phyloP scores from a whole-genome alignment of 2,888 invertebrate genomes.

The Eilema griseolum region DNA sequence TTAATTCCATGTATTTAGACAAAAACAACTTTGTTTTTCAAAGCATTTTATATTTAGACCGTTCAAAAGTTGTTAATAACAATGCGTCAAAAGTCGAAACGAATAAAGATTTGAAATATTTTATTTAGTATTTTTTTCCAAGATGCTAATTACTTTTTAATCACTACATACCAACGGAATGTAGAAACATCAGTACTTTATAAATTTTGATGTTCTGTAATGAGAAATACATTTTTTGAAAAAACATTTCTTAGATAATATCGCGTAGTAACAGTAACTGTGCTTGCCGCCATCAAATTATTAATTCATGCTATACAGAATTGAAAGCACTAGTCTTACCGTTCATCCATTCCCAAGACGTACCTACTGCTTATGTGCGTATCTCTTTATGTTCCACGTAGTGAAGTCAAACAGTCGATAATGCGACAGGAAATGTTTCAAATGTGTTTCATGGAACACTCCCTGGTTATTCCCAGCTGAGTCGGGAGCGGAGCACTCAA shows the following conservation, averaged over 20 bases:
- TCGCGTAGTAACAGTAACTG: slow-evolving; percentile 15
- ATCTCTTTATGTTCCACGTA: slow-evolving; percentile 25
- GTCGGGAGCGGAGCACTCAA: slow-evolving; percentile 51
- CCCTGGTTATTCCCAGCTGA: slow-evolving; percentile 61
- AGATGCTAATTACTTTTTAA: too few species aligned
- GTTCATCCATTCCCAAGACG: slow-evolving; percentile 37
- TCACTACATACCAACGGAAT: not conserved
- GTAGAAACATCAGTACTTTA: not conserved
- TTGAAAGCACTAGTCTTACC: slow-evolving; percentile 24
- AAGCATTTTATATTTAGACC: not conserved
- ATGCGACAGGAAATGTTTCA: slow-evolving; percentile 67
- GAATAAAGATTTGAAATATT: not conserved
- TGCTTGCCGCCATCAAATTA: slow-evolving; percentile 31
- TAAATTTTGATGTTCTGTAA: slow-evolving; percentile 1
- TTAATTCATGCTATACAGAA: slow-evolving; percentile 37
- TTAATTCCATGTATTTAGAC: too few species aligned
- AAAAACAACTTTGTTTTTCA: too few species aligned
- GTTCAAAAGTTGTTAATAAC: not conserved
- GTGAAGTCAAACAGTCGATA: slow-evolving; percentile 62
- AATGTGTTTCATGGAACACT: slow-evolving; percentile 63
- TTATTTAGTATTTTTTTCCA: not conserved
- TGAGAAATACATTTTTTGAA: not conserved
- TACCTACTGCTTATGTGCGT: slow-evolving; percentile 18
- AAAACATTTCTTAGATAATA: slow-evolving; percentile 3
- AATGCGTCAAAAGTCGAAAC: not conserved